Percentiles rank a stretch among this genome's conserved stretches.
Conservation (phyloP, 2,888 invertebrate genomes). For the Drosophila gaucha region DNA sequence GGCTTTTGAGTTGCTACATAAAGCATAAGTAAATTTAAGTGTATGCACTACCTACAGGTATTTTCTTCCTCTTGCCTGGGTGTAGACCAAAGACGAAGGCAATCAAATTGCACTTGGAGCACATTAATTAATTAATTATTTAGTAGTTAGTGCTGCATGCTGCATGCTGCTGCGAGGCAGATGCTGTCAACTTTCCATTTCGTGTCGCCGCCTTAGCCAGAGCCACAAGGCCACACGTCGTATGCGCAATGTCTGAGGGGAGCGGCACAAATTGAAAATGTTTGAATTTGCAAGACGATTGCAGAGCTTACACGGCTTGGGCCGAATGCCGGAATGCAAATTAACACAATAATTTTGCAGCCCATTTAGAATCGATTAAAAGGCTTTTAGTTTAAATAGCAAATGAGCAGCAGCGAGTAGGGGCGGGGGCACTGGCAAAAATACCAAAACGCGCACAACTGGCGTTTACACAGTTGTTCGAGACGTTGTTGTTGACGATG, state of each 20-base stretch:
- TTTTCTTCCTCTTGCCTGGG: background rate
- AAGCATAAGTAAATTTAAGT: constrained; percentile 6
- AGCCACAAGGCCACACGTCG: constrained; percentile 21
- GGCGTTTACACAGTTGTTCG: constrained; percentile 25
- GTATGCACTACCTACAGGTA: constrained; percentile 7
- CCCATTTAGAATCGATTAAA: constrained; percentile 75
- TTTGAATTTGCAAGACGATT: constrained; percentile 6
- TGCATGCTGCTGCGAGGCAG: background rate
- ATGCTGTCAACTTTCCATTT: constrained; percentile 28
- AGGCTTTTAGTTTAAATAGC: constrained; percentile 65
- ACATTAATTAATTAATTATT: constrained; percentile 39
- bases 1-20: constrained; percentile 1
- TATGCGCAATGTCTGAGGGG: constrained; percentile 6
- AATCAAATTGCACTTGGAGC: constrained; percentile 19
- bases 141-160: constrained; percentile 11
- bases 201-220: background rate
- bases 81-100: background rate
- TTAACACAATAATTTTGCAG: constrained; percentile 66
- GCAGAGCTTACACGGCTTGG: constrained; percentile 28
- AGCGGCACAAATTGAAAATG: constrained; percentile 1
- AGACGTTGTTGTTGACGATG: constrained; percentile 10
- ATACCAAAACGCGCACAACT: constrained; percentile 42
- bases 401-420: constrained; percentile 10
- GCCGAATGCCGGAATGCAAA: constrained; percentile 32
- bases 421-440: constrained; percentile 21